Base-by-base conservation (phyloP, 2,797 vertebrate genomes). In the Macropus fuliginosus region DNA sequence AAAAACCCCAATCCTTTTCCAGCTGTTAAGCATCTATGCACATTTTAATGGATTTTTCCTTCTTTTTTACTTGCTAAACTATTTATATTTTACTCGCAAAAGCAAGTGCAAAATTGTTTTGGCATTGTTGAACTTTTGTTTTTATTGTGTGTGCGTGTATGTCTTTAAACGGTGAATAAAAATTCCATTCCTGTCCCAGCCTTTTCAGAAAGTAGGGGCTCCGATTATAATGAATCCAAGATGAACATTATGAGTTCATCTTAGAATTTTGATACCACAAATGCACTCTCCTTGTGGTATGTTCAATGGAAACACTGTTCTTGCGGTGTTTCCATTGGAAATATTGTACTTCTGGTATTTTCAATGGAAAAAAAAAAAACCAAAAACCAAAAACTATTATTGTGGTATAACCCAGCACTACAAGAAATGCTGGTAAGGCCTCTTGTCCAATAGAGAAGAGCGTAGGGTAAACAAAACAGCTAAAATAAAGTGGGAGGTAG, bases 41-140 rank as follows among this genome's bases (percentile, higher is more conserved):
- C 96, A 97, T 97, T 98, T 96, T 98, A 98, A 98, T 98, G 97
- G 98, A 98, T 98, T 98, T 98, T 98, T 96, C 95, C 92, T 74
- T 94, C 97, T 97, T 98, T 97, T 93, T 95, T 97, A 98, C 98
- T 97, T 97, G 98, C 98, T 98, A 98, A 97, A 97, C 98, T 98
- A 98, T 99, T 99, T 98, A 98, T 98, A 98, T 98, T 98, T 98
- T 98, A 98, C 97, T 98, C 98, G 98, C 98, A 98, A 98, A 98
- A 98, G 98, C 98, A 99, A 99, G 98, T 98, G 98, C 98, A 98
- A 98, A 98, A 98, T 98, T 98, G 97, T 97, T 98, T 98, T 98
- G 98, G 98, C 98, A 98, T 96, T 93, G 55, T 96, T 95, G 89
- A 95, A 92, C 95, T 98, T 98, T 98, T 98, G 98, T 98, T 99